Base-by-base conservation (phyloP, 2,888 invertebrate species). In the Hedychridium roseum region DNA sequence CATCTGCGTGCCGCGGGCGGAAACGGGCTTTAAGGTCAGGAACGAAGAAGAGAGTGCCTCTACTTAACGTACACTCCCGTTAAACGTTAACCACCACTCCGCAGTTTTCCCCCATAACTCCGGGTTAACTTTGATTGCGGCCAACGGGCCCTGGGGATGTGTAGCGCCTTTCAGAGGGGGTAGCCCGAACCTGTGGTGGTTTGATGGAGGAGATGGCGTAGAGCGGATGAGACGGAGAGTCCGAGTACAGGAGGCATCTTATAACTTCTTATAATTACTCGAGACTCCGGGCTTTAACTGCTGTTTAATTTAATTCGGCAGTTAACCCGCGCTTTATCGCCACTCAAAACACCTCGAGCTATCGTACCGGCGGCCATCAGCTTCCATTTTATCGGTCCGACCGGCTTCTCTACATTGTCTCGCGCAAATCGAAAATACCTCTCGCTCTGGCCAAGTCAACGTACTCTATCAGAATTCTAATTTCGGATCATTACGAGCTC, bases 101-200 rank as follows among this genome's bases (percentile, higher is more conserved):
- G 60, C 67, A 74, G 68, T 73, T 73, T 71, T 68, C 66, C 62
- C 43, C 66, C 68, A 70, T 73, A 74, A 74, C 70, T 74, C 64
- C 60, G 67, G 70, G 69, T 73, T 74, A 76, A 77, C 74, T 77
- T 77, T 75, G 77, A 76, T 78, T 76, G 76, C 69, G 76, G 70
- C 68, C 71, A 73, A 74, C 72, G 70, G 71, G 68, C 71, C 64
- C 70, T 57, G 62, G 69, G 71, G 64, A 72, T 69, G n/a, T n/a
- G n/a, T n/a, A 66, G 60, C 62, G 64, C 63, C 68, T 68, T 66
- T 70, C 64, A 66, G 68, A 64, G 63, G 52, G 64, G 56, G 50
- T 50, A 42, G 53, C 43, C 49, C 46, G 39, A 46, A 21, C 36
- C 38, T 43, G 43, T 38, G 43, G 44, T 34, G 32, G 49, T 47